Conservation (phyloP, 2,113 vertebrate species). For the Stigmatopora nigra region DNA sequence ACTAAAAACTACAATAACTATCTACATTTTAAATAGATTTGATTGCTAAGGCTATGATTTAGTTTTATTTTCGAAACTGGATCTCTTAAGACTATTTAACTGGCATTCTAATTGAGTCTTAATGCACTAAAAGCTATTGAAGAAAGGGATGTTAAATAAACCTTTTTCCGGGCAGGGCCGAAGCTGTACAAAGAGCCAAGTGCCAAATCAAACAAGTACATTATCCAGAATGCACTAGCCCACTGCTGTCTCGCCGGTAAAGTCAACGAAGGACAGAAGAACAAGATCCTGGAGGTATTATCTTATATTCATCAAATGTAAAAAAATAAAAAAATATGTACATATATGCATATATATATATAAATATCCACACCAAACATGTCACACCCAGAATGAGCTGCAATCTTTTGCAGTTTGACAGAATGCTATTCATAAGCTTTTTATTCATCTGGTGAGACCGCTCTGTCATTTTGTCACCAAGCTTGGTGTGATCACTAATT, state of each 20-base stretch:
- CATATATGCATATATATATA: too few relatives aligned
- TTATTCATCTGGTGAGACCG: too few relatives aligned
- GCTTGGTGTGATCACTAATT: too few relatives aligned
- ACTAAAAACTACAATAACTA: neutral
- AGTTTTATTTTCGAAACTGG: neutral
- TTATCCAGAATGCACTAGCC: slow-evolving; percentile 92
- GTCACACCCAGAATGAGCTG: too few relatives aligned
- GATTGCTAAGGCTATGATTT: neutral
- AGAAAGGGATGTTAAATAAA: neutral
- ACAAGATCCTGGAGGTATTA: slow-evolving; percentile 94
- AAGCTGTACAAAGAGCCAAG: slow-evolving; percentile 97
- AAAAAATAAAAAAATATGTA: too few relatives aligned
- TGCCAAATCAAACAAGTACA: slow-evolving; percentile 98
- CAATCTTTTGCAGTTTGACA: too few relatives aligned
- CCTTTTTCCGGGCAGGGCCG: slow-evolving; percentile 72
- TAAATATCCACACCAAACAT: too few relatives aligned
- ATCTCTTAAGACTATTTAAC: neutral
- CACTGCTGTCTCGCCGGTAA: slow-evolving; percentile 97
- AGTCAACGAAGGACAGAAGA: slow-evolving; percentile 97
- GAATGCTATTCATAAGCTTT: too few relatives aligned
- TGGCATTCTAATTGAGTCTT: neutral
- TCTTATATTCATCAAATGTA: neutral
- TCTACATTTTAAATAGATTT: neutral
- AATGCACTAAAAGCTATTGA: neutral
- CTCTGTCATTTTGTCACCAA: too few relatives aligned